Evolutionary conservation across 2,113 vertebrate genomes (phyloP).

Genomic region (Dicerorhinus sumatrensis): DNA sequence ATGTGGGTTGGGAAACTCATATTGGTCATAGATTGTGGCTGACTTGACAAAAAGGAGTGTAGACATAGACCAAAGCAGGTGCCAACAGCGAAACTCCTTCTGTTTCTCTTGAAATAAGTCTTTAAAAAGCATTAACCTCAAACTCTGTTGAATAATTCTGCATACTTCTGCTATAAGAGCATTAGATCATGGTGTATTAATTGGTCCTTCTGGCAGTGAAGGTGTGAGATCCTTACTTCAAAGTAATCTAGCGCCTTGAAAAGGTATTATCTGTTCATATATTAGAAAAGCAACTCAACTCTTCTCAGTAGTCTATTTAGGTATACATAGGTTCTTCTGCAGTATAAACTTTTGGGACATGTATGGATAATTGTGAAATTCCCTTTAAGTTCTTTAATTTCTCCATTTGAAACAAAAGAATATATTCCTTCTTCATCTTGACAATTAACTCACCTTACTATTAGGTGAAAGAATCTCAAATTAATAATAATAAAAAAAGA

Average conservation of each 20-base stretch:
- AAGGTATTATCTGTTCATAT: not conserved
- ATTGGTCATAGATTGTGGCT: not conserved
- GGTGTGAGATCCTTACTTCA: not conserved
- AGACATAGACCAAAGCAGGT: not conserved
- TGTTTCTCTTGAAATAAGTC: conserved; percentile 10
- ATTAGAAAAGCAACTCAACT: not conserved
- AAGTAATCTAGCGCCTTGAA: not conserved
- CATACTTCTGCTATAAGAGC: not conserved
- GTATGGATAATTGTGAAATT: not conserved
- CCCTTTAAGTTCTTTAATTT: not conserved
- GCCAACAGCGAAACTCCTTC: not conserved
- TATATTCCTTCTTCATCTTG: not conserved
- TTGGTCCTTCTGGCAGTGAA: not conserved
- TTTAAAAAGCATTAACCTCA: not conserved
- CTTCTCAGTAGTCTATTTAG: not conserved
- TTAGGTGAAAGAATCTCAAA: not conserved
- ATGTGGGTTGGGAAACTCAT: not conserved
- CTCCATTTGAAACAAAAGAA: conserved; percentile 24
- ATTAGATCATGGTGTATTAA: not conserved
- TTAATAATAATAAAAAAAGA: not conserved
- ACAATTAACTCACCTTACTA: not conserved
- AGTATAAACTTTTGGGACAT: not conserved
- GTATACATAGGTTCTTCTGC: not conserved
- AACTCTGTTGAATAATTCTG: not conserved
- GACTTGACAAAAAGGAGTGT: not conserved